Base-by-base conservation (phyloP, 92 coral and sea anemone genomes). In the Pocillopora grandis region DNA sequence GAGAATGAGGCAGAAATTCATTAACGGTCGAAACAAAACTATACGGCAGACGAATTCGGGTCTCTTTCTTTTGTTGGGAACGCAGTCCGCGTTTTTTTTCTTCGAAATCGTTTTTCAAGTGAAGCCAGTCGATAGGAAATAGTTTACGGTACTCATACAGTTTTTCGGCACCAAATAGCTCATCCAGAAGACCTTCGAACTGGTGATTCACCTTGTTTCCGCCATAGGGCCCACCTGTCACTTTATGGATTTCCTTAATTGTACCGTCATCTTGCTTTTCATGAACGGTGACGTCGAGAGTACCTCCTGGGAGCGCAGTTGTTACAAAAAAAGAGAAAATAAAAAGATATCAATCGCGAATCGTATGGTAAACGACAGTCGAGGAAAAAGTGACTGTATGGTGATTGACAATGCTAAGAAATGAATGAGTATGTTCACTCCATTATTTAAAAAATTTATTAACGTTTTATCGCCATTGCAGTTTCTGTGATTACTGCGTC, bases 1-100 rank as follows among this genome's bases (percentile, higher is more conserved):
- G 80, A 42, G 85, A 66, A 37, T 68, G 63, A 19, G 80, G 87
- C 21, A 62, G 72, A 79, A 85, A 75, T 73, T 81, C 72, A 48
- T 86, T 89, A 16, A 71, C 85, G 10, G 76, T 64, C 21, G 84
- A 62, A 56, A 80, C 90, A 68, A 90, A 90, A 37, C 87, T 90
- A 76, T 55, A 84, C 42, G 87, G 87, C 11, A 83, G n/a, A 15
- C 87, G 66, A 14, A 83, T 62, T 12, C 67, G 62, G 2, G 72
- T 83, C 55, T 23, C 87, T 27, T 58, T 70, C 12, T 19, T 21
- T 6, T 85, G 78, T 15, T 85, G 20, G 17, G 67, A 42, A 42
- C 87, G 70, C 18, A 59, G 33, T 49, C 80, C 80, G 10, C 82
- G 73, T 23, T 84, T 84, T 42, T 84, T 84, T 2, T 23, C 74